phyloP scores from a whole-genome alignment of 2,797 vertebrate species.

The Buphagus erythrorhynchus region DNA sequence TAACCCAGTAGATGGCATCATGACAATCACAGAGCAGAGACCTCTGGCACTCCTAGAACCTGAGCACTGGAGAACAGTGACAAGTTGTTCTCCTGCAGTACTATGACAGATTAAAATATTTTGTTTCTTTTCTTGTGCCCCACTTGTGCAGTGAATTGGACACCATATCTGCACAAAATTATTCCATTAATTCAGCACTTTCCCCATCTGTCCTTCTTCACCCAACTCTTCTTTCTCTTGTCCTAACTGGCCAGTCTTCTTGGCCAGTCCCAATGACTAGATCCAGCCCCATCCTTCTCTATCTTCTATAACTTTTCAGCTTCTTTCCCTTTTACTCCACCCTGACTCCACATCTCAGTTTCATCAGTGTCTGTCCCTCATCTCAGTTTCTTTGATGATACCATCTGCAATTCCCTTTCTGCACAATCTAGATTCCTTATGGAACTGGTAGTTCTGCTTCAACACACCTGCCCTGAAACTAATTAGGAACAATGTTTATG shows the following conservation, averaged over 20 bases:
- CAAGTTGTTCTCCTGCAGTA: neutral
- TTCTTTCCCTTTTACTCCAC: neutral
- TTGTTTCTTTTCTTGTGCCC: neutral
- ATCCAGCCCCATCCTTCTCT: neutral
- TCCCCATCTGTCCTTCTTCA: neutral
- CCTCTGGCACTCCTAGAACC: neutral
- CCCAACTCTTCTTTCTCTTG: neutral
- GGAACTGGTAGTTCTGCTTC: neutral
- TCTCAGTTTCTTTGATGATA: neutral
- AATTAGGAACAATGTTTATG: neutral
- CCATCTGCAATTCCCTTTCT: neutral
- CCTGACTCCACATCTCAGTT: neutral
- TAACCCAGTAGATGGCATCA: neutral
- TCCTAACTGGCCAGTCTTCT: neutral
- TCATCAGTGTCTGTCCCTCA: neutral
- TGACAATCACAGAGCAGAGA: neutral
- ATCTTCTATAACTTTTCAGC: neutral
- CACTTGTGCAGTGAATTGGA: neutral
- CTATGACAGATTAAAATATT: neutral
- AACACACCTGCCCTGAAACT: neutral
- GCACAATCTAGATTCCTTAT: neutral
- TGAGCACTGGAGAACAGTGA: neutral
- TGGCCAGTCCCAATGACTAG: neutral
- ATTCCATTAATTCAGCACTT: neutral
- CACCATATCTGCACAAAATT: neutral